Evolutionary conservation across 2,888 invertebrate species (phyloP), one percentile per base, ranked within the genome.

Genomic region (Isotomurus palustris): DNA sequence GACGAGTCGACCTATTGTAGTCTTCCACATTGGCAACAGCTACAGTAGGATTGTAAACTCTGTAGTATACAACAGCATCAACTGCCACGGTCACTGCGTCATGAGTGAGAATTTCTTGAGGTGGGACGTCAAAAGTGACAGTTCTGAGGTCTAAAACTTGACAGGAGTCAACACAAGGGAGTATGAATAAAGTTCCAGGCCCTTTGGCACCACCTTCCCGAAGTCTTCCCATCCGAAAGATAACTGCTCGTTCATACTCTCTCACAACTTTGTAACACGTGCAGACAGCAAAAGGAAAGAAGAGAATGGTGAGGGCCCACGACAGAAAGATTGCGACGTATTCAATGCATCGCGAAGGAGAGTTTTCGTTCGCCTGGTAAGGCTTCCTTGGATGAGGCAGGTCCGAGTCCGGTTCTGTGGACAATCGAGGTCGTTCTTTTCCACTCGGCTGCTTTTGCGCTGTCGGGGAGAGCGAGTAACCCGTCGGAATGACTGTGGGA

Each of bases 161-260:
- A 72, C 77, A 80, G 10, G 74, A 74, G 69, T 82, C 83, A 53
- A 83, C 79, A 71, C 83, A 83, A 2, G 84, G 84, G 51, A 84
- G 73, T 32, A 82, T 73, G 72, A 84, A 82, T 60, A 83, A 79
- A 66, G 83, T 75, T 44, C 83, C 78, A 0, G 78, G 78, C 2
- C 82, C 82, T 60, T 78, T 77, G 8, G 81, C 76, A 1, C 80
- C 80, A 3, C 80, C 80, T 17, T 74, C 73, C 38, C 77, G 66
- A 17, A 79, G 71, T 27, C 79, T 74, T 45, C 79, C 79, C 45
- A 79, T 74, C 49, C 79, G 73, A 71, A 79, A 79, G 50, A 79
- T 78, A 49, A 79, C 79, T 21, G 78, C 79, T 58, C 79, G 71
- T 70, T 79, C 78, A 72, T 79, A 79, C 70, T 79, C 78, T 67